Evolutionary conservation across 2,888 invertebrate genomes (phyloP), one percentile per base, ranked within the genome.

Genomic region (Malacosoma neustria): DNA sequence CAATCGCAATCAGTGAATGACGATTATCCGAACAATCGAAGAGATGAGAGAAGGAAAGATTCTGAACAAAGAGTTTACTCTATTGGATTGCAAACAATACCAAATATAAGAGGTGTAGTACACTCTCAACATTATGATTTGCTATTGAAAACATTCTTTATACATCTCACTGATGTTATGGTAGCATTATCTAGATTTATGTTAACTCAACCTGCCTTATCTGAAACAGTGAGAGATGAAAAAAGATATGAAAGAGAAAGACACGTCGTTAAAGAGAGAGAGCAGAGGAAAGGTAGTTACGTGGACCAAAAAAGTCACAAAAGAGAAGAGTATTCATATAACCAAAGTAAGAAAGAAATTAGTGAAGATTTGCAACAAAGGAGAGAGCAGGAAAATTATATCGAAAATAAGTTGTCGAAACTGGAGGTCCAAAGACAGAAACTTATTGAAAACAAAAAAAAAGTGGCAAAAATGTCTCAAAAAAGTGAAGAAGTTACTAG

Each of bases 121-220:
- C 67, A 76, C 34, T 70, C 72, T 0, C 61, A 67, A 38, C 70
- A 75, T 15, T 77, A 72, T 34, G 68, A 80, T 43, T 55, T 79
- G 29, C 48, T 85, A 7, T 47, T 86, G 11, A 75, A 73, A 58
- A 81, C 80, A 1, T 86, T 87, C 51, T 79, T 85, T 36, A 63
- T 84, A 14, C 81, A 86, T 48, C 48, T 87, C 3, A 84, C 86
- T 1, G 82, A 84, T 46, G 74, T 87, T 0, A 84, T 87, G 81
- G 75, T 86, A 4, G 76, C 76, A 11, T 48, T 87, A 34, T 79
- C 81, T 1, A 71, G 74, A 44, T 76, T 73, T 48, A 64, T 82
- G 41, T 46, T 76, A 31, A 54, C 61, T 29, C 70, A 77, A 42
- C 73, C 74, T 14, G 48, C 58, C 0, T 54, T 71, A 14, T 41